Base-by-base conservation (phyloP, 1,140 invertebrate genomes). In the Pemphigus obesinymphae region DNA sequence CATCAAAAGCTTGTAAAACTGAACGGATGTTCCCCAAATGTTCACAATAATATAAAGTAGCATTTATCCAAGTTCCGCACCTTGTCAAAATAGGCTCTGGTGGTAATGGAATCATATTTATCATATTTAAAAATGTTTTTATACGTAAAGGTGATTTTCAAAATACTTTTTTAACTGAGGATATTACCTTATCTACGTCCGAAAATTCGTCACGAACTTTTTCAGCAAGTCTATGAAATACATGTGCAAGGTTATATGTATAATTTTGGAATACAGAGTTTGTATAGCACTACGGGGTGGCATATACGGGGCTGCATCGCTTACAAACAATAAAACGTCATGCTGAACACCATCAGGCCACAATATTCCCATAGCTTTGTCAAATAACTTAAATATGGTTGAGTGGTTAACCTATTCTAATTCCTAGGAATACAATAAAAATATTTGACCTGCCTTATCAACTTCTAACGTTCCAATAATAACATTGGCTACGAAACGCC, bases 61-160 rank as follows among this genome's bases (percentile, higher is more conserved):
- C n/a, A n/a, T n/a, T n/a, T n/a, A n/a, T n/a, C n/a, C n/a, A n/a
- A n/a, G n/a, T n/a, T n/a, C n/a, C n/a, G n/a, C n/a, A n/a, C n/a
- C n/a, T n/a, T n/a, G n/a, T n/a, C n/a, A n/a, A n/a, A n/a, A n/a
- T n/a, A 23, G 4, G 23, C 83, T 20, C 4, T 82, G 66, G 40
- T 86, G 37, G 37, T 40, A 40, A n/a, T n/a, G n/a, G 37, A 40
- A 40, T 40, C 37, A 5, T 43, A 2, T 82, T 81, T 55, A 43
- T 40, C 29, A 40, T 61, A 23, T 70, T 75, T 58, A 82, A 58
- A 53, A 82, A 82, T 29, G 37, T 75, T 40, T 31, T n/a, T 26
- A 83, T 82, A 43, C 83, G 15, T 37, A 45, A 45, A 17, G 83
- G 84, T 43, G 82, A 40, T 82, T 84, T 84, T 63, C 31, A 7